Evolutionary conservation across 2,888 invertebrate genomes (phyloP).

Genomic region (Sarcophaga subvicina): DNA sequence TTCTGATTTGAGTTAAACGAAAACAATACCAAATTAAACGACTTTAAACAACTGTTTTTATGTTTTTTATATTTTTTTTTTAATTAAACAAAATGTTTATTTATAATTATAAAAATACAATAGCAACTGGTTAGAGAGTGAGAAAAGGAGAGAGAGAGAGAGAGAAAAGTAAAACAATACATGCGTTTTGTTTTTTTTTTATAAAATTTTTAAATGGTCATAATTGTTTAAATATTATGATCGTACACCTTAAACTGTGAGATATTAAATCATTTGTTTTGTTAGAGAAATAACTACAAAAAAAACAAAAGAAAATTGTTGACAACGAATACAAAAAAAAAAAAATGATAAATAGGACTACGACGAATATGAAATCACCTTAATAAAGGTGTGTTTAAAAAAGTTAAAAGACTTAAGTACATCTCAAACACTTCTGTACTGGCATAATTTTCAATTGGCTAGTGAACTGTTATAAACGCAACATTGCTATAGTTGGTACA

Average conservation of each 20-base stretch:
- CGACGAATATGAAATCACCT: no score
- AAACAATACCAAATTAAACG: not conserved
- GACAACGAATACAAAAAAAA: no score
- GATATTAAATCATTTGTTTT: slow-evolving; percentile 61
- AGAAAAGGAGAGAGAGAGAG: not conserved
- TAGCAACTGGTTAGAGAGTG: not conserved
- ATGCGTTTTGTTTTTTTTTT: not conserved
- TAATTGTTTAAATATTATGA: slow-evolving; percentile 62
- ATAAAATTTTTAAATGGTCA: slow-evolving; percentile 48
- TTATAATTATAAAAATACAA: not conserved
- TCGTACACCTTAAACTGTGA: slow-evolving; percentile 58
- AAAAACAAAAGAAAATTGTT: not conserved
- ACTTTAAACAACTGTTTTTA: not conserved
- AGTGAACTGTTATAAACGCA: no score
- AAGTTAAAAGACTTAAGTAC: no score
- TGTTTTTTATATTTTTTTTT: not conserved
- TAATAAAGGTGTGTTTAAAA: no score
- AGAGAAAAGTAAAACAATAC: slow-evolving; percentile 19
- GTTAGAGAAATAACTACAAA: slow-evolving; percentile 1
- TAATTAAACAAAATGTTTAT: not conserved
- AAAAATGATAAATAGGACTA: no score
- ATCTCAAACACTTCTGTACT: no score
- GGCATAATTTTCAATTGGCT: no score
- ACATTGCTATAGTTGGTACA: no score
- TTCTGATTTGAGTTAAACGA: not conserved